Base-by-base conservation (phyloP, 2,888 invertebrate genomes). In the Gibbula magus region DNA sequence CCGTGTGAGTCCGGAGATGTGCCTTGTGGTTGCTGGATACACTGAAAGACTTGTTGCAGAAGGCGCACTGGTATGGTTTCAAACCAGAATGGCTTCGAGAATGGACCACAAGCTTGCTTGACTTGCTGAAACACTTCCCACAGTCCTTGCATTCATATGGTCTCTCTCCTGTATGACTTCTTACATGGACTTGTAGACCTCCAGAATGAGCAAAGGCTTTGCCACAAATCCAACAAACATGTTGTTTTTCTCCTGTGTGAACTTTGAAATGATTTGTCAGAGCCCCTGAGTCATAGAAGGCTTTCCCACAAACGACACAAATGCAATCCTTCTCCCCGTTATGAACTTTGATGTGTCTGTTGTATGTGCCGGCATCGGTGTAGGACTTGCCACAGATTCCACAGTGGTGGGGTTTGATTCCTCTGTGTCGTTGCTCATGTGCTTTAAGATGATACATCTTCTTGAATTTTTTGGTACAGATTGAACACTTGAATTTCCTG, bases 1-100 rank as follows among this genome's bases (percentile, higher is more conserved):
- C 75, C n/a, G 75, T 53, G 53, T 75, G 75, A 25, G 53, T 75
- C n/a, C 53, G 4, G 29, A 75, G 52, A 35, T 75, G 75, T 18
- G 75, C 77, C 56, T 61, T 77, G 53, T 53, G 66, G 22, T 66
- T 77, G 66, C 77, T 77, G 35, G 77, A 77, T n/a, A 61, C 61
- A n/a, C 53, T 61, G 77, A 77, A 77, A 13, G 56, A 20, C 45
- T 77, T 77, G 56, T 20, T 16, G 39, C 77, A 77, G 39, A 51
- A 35, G 20, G 16, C 10, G 29, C 77, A 77, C 39, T 54, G 39
- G 77, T 56, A 77, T 0, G 77, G 77, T 39, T 77, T 77, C 32
- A 53, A 39, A 20, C 77, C 77, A 10, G 77, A 32, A 35, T 77
- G 77, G 8, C 20, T 39, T 18, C 77, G 77, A 8, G 35, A 20